These are phyloP conservation scores for Azemiops feae DNA, from an alignment of 2,113 vertebrate species.

Conservation along the genomic window DNA sequence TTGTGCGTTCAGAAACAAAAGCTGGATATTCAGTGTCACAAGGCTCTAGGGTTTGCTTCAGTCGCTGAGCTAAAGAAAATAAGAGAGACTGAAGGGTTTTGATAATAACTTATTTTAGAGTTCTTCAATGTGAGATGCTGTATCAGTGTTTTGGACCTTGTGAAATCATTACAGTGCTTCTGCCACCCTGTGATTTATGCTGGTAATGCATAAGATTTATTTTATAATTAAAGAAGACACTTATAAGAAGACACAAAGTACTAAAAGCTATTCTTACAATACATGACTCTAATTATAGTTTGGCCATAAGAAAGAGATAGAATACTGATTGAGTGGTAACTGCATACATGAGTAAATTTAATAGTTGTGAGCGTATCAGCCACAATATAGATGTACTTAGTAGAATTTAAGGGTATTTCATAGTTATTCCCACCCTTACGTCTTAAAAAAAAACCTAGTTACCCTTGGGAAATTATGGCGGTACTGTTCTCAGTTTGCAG, in stretches of 20 bases:
- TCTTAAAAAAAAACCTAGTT: not conserved
- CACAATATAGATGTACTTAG: not conserved
- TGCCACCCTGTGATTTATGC: slow-evolving; percentile 71
- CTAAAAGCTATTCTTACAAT: slow-evolving; percentile 26
- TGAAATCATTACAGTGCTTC: slow-evolving; percentile 59
- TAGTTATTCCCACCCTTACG: not conserved
- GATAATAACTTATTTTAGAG: slow-evolving; percentile 46
- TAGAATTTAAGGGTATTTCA: not conserved
- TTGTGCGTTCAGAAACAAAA: slow-evolving; percentile 96
- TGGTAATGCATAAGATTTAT: slow-evolving; percentile 68
- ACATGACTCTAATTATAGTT: slow-evolving; percentile 34
- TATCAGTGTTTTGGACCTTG: slow-evolving; percentile 27
- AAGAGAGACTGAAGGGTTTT: slow-evolving; percentile 53
- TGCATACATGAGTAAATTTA: not conserved
- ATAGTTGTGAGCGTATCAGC: not conserved
- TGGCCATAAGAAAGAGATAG: slow-evolving; percentile 1
- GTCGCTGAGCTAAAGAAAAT: slow-evolving; percentile 81
- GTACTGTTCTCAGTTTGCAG: not conserved
- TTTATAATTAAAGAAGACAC: slow-evolving; percentile 65
- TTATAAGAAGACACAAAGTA: slow-evolving; percentile 56
- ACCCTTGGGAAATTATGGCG: not conserved
- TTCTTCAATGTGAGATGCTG: slow-evolving; percentile 47
- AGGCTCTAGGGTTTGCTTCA: slow-evolving; percentile 87
- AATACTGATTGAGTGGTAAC: slow-evolving; percentile 13
- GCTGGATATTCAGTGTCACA: slow-evolving; percentile 98